Base-by-base conservation (phyloP, 1,140 invertebrate species). In the Lepidurus packardi region DNA sequence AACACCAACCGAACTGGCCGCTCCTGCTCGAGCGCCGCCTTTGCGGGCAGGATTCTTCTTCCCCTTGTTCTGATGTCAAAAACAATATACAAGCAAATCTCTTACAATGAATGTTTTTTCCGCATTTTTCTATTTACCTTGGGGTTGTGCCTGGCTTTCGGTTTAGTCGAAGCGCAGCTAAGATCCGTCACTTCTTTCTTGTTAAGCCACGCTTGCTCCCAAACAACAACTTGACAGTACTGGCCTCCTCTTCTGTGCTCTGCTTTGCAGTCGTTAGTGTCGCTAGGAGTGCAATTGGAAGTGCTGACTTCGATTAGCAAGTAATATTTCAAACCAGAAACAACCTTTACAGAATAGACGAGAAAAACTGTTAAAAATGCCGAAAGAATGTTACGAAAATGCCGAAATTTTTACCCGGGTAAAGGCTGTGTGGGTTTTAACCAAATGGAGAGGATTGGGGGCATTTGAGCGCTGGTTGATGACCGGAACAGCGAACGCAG, bases 201-300 rank as follows among this genome's bases (percentile, higher is more conserved):
- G 21, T 65, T 65, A 0, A n/a, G 7, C 53, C 53, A 65, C 13
- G 53, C 53, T 65, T 65, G 53, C 21, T 65, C 53, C 53, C 53
- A 65, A 7, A 65, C n/a, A n/a, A 65, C 53, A 65, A 65, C 53
- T 21, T 65, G 16, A 65, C 53, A 65, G 53, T 65, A 65, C 21
- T 65, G 16, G 16, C 4, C 53, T 65, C 21, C 53, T 65, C 8
- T 65, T 16, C 13, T 65, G 21, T 13, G 53, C 21, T 65, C 53
- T 16, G 53, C 16, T 21, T 65, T 65, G 53, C 53, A 65, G 53
- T 65, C 13, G 10, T 65, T 65, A 11, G 53, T 16, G 13, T 65
- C 53, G 53, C 16, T n/a, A 65, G 53, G 53, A 9, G 53, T 65
- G 13, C 53, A 65, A 65, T 65, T 21, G 13, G 9, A 13, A 16